phyloP scores from a whole-genome alignment of 2,113 vertebrate species.

The Chlorodrepanis virens region DNA sequence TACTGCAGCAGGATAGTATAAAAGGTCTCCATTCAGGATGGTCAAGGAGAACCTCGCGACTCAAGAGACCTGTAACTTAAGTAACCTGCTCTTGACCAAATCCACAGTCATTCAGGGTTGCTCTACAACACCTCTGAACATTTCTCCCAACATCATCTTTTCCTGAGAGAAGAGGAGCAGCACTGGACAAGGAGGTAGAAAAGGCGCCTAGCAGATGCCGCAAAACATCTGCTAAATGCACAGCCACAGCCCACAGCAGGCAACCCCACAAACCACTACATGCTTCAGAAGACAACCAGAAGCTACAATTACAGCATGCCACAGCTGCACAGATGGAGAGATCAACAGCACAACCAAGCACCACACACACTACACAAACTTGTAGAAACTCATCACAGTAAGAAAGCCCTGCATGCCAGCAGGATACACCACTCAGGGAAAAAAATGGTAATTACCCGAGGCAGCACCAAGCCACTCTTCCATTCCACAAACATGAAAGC shows the following conservation, averaged over 20 bases:
- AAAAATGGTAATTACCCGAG: neutral
- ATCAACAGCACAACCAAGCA: neutral
- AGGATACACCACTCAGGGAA: neutral
- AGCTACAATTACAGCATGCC: neutral
- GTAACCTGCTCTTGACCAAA: neutral
- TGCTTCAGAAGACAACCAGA: neutral
- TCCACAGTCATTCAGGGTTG: neutral
- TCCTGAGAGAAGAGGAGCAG: neutral
- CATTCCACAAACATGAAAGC: neutral
- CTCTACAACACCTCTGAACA: neutral
- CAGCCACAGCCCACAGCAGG: neutral
- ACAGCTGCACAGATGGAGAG: neutral
- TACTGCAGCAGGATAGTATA: neutral
- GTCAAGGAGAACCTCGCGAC: neutral
- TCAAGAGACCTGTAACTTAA: neutral
- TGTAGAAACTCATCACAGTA: neutral
- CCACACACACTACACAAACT: fast-evolving
- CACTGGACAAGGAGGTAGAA: neutral
- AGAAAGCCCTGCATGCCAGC: neutral
- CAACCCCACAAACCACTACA: neutral
- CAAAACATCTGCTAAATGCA: neutral
- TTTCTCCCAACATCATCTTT: neutral
- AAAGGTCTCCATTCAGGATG: neutral
- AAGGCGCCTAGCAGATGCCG: neutral
- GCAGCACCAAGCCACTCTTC: neutral